phyloP scores from a whole-genome alignment of 2,113 vertebrate species.

The Elephas maximus region DNA sequence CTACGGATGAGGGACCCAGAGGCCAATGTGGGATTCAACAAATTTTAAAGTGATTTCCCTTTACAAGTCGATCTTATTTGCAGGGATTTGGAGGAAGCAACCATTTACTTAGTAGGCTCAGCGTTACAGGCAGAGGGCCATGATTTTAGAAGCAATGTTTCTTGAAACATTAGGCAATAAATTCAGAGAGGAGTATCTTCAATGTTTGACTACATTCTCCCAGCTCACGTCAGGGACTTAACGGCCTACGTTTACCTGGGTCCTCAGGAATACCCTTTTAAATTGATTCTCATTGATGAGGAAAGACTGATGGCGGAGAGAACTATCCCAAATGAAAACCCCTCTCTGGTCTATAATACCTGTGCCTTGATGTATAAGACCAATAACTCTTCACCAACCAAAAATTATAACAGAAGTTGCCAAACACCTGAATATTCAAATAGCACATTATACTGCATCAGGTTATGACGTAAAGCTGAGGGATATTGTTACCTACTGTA shows the following conservation, averaged over 20 bases:
- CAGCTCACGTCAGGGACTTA: neutral
- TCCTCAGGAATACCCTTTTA: neutral
- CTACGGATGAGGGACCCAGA: neutral
- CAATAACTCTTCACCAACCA: neutral
- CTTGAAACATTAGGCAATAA: neutral
- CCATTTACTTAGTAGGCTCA: neutral
- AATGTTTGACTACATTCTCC: neutral
- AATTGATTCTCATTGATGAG: neutral
- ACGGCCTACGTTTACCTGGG: neutral
- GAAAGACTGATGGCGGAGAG: neutral
- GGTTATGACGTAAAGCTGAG: slow-evolving; percentile 35
- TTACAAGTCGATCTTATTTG: slow-evolving; percentile 28
- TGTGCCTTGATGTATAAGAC: neutral
- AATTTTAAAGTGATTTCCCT: slow-evolving; percentile 39
- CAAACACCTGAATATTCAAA: slow-evolving; percentile 33
- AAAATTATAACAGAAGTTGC: slow-evolving; percentile 30
- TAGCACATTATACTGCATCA: neutral
- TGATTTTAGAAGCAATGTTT: slow-evolving; percentile 56
- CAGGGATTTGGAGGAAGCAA: neutral
- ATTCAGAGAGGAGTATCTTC: neutral
- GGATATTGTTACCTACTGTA: slow-evolving; percentile 35
- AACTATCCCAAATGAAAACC: neutral
- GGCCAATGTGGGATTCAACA: neutral
- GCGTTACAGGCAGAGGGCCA: neutral
- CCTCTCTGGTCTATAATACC: neutral